Percentiles rank a stretch among this genome's conserved stretches.
phyloP scores from a whole-genome alignment of 2,113 vertebrate genomes.

The Ageneiosus marmoratus region DNA sequence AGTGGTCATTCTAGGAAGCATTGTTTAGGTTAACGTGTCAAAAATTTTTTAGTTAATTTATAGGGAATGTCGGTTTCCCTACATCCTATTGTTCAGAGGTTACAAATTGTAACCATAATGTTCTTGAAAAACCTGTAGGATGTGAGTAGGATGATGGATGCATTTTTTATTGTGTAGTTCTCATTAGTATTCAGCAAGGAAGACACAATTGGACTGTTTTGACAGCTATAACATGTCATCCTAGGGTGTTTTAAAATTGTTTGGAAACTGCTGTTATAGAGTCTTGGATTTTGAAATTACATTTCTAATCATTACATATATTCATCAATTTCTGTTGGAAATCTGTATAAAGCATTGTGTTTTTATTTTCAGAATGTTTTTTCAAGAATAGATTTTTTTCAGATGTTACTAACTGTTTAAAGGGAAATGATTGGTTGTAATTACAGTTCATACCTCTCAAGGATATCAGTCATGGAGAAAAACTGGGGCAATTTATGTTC shows the following conservation, averaged over 20 bases:
- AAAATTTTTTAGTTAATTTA: not conserved
- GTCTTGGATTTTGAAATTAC: slow-evolving; percentile 3
- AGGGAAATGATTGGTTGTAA: not conserved
- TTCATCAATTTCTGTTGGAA: not conserved
- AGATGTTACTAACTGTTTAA: not conserved
- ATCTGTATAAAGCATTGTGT: not conserved
- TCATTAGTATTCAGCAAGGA: slow-evolving; percentile 72
- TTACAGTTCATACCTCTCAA: not conserved
- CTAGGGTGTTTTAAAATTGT: slow-evolving; percentile 53
- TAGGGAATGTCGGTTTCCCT: not conserved
- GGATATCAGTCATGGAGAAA: not conserved
- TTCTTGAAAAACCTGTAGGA: slow-evolving; percentile 20
- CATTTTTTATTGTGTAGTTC: slow-evolving; percentile 56
- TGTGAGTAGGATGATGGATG: slow-evolving; percentile 28
- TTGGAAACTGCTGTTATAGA: slow-evolving; percentile 56
- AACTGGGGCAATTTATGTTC: too few species aligned
- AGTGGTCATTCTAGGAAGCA: too few species aligned
- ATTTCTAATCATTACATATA: slow-evolving; percentile 15
- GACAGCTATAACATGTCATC: slow-evolving; percentile 58
- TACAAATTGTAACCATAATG: slow-evolving; percentile 10
- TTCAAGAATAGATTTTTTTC: not conserved
- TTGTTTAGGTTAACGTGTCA: too few species aligned
- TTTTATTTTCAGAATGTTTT: not conserved
- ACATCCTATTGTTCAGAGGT: not conserved
- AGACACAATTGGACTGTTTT: slow-evolving; percentile 69